Evolutionary conservation across 1,140 invertebrate species (phyloP), one percentile per base, ranked within the genome.

Genomic region (Tetranychus urticae): DNA sequence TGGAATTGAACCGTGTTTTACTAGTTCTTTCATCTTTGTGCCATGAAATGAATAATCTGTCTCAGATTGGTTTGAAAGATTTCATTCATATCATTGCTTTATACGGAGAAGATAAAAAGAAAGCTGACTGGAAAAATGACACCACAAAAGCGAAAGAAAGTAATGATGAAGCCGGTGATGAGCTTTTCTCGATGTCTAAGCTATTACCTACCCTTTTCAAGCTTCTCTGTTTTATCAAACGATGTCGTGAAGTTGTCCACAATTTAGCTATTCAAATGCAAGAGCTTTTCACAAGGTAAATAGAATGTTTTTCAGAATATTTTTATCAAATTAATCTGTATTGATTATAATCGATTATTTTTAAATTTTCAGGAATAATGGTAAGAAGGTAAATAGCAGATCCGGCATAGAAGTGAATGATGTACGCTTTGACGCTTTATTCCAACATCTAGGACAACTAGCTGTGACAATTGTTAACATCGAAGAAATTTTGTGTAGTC

Each of bases 221-320:
- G 65, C 68, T 85, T 54, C 77, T 75, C 61, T 76, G 76, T 66
- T 85, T 83, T 77, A 73, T 82, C 31, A 76, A 72, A 59, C 74
- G 82, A 59, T 80, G 79, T 66, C 76, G 81, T 70, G 77, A 82
- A 66, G 81, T 83, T 12, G 72, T 79, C 5, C 74, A 71, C 46
- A 80, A 82, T 69, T 70, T 82, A 4, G 73, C 84, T 55, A 75
- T 76, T 52, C 84, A 87, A 73, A 70, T 85, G 56, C 77, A 79
- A 70, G 75, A 75, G 34, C 70, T 82, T 33, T 77, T 80, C 65
- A 71, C n/a, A 57, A 39, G 8, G 60, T 54, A 46, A 31, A 35
- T 60, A 8, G 23, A 23, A 23, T 23, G 0, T 23, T 23, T 23
- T 23, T 23, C 23, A 23, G 23, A 23, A 23, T 23, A 23, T 23